A percentile compares a stretch with the other conserved stretches of the same genome.
Evolutionary conservation across 1,140 invertebrate genomes (phyloP).

Genomic region (Goniozus legneri): DNA sequence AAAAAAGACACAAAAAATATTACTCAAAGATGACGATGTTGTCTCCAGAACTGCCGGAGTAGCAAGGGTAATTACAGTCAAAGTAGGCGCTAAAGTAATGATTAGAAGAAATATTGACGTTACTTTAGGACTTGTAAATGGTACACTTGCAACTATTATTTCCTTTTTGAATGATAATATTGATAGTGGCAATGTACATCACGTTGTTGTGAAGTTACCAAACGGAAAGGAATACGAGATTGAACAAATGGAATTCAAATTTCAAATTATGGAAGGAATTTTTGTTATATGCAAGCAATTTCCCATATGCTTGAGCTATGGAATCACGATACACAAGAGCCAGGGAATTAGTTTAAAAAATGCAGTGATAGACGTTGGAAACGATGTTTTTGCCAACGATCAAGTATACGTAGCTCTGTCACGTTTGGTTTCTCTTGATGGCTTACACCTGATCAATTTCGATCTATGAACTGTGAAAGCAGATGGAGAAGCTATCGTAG

Average conservation of each 20-base stretch:
- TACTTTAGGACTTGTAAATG: slow-evolving; percentile 28
- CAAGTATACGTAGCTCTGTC: slow-evolving; percentile 31
- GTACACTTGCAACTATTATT: slow-evolving; percentile 17
- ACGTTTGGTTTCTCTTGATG: slow-evolving; percentile 3
- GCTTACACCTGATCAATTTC: too few relatives aligned
- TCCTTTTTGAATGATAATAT: slow-evolving; percentile 1
- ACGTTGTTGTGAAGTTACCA: slow-evolving; percentile 1
- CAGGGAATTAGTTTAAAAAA: slow-evolving; percentile 22
- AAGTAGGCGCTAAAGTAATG: slow-evolving; percentile 23
- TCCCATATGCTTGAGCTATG: too few relatives aligned
- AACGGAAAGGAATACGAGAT: slow-evolving; percentile 10
- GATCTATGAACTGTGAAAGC: neutral
- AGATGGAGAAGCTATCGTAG: neutral
- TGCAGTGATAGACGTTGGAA: slow-evolving; percentile 18
- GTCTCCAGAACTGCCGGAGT: slow-evolving; percentile 12
- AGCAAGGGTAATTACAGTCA: too few relatives aligned
- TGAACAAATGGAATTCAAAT: slow-evolving; percentile 14
- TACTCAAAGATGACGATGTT: slow-evolving; percentile 14
- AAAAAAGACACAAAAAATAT: slow-evolving; percentile 13
- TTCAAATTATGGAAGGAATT: slow-evolving; percentile 14
- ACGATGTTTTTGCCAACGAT: slow-evolving; percentile 20
- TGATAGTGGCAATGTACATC: neutral
- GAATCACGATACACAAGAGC: too few relatives aligned
- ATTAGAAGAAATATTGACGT: slow-evolving; percentile 17
- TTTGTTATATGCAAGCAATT: slow-evolving; percentile 26